Conservation (phyloP, 2,888 invertebrate genomes). For the Parthenolecanium corni region DNA sequence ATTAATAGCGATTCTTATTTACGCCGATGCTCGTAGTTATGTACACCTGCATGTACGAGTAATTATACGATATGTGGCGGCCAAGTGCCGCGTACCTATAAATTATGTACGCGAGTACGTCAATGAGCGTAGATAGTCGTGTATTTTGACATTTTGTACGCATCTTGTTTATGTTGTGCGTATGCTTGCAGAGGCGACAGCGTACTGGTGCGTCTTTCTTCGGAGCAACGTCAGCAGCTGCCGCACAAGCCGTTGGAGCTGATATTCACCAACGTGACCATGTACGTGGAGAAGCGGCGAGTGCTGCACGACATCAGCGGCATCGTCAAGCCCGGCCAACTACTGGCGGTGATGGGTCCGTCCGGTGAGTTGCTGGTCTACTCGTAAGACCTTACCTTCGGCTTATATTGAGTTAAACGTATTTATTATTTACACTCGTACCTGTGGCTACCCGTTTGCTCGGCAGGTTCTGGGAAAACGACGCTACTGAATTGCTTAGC, state of each 20-base stretch:
- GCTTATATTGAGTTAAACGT: neutral
- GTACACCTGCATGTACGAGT: no score
- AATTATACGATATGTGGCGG: no score
- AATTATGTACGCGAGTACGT: no score
- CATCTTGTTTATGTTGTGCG: neutral
- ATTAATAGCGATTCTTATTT: no score
- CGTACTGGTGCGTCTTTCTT: slow-evolving; percentile 36
- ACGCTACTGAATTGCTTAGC: slow-evolving; percentile 63
- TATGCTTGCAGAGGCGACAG: slow-evolving; percentile 47
- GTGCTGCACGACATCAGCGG: slow-evolving; percentile 62
- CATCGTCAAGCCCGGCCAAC: slow-evolving; percentile 60
- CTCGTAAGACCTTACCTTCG: neutral
- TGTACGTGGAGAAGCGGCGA: slow-evolving; percentile 44
- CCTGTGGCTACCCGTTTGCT: no score
- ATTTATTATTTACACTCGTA: neutral
- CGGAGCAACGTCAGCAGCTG: slow-evolving; percentile 31
- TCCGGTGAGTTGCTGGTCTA: slow-evolving; percentile 46
- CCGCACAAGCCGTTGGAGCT: slow-evolving; percentile 48
- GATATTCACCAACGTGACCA: slow-evolving; percentile 52
- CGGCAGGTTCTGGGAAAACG: slow-evolving; percentile 57
- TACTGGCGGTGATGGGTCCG: slow-evolving; percentile 71
- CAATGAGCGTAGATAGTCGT: no score
- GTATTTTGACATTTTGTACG: no score
- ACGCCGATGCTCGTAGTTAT: no score
- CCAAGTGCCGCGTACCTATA: no score